phyloP scores from a whole-genome alignment of 2,113 vertebrate species.

The Bos indicus region DNA sequence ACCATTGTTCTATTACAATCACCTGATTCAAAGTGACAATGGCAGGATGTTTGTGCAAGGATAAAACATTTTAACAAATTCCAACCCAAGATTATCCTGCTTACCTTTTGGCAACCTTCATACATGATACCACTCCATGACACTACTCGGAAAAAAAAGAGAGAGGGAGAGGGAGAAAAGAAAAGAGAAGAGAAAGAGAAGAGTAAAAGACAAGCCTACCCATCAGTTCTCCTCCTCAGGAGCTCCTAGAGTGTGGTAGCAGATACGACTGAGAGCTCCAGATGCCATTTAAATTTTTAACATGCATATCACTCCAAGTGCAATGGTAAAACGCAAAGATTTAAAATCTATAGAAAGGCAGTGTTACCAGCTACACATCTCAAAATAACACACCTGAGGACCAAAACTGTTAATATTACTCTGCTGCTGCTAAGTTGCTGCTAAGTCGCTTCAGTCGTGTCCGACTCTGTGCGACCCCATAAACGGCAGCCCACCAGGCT shows the following conservation, averaged over 20 bases:
- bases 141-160: background rate
- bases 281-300: background rate
- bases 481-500: too few relatives aligned
- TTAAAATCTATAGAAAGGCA: background rate
- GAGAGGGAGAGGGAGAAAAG: background rate
- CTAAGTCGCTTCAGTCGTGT: too few relatives aligned
- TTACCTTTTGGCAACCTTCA: background rate
- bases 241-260: background rate
- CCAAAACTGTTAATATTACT: background rate
- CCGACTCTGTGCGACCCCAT: too few relatives aligned
- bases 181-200: background rate
- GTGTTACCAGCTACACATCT: background rate
- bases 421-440: background rate
- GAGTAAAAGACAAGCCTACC: background rate
- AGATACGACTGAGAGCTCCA: background rate
- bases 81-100: background rate
- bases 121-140: background rate
- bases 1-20: background rate
- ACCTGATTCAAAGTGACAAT: background rate
- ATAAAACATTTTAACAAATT: slow-evolving; percentile 14
- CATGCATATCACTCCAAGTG: background rate
- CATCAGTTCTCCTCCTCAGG: background rate
- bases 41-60: background rate
- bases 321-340: background rate
- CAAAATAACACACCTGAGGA: background rate